A percentile compares a stretch with the other conserved stretches of the same genome.
Evolutionary conservation across 2,888 invertebrate species (phyloP).

Genomic region (Ariolimax columbianus): DNA sequence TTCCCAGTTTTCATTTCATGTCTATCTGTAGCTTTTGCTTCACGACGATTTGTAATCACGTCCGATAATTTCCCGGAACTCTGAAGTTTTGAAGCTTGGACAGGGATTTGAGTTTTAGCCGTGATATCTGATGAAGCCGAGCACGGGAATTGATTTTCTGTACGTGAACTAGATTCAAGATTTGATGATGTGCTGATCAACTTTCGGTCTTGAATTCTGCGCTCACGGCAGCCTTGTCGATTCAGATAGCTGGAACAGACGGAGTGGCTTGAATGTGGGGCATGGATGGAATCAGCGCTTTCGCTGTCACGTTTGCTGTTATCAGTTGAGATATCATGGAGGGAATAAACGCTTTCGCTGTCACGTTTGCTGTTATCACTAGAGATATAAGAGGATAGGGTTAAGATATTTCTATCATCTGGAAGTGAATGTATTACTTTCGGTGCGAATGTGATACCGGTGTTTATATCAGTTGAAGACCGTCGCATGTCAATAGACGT

Average conservation of each 20-base stretch:
- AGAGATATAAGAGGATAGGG: too few species aligned
- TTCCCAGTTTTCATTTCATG: background rate
- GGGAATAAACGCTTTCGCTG: background rate
- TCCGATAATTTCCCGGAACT: background rate
- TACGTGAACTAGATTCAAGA: background rate
- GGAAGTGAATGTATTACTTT: background rate
- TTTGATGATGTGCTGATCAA: background rate
- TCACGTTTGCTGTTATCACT: background rate
- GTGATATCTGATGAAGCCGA: too few species aligned
- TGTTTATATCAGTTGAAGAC: constrained; percentile 39
- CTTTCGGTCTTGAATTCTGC: too few species aligned
- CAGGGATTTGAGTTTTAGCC: too few species aligned
- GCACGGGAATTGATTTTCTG: background rate
- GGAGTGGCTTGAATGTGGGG: too few species aligned
- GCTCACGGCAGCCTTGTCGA: background rate
- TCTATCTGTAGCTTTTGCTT: background rate
- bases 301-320: background rate
- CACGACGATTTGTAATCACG: background rate
- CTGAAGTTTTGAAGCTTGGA: background rate
- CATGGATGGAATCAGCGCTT: background rate
- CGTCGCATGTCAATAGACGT: background rate
- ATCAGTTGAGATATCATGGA: too few species aligned
- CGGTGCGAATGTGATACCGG: constrained; percentile 5
- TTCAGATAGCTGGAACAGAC: background rate
- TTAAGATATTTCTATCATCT: too few species aligned